These are phyloP conservation scores for Coilia nasus DNA, from an alignment of 2,797 vertebrate genomes.

Conservation along the genomic window DNA sequence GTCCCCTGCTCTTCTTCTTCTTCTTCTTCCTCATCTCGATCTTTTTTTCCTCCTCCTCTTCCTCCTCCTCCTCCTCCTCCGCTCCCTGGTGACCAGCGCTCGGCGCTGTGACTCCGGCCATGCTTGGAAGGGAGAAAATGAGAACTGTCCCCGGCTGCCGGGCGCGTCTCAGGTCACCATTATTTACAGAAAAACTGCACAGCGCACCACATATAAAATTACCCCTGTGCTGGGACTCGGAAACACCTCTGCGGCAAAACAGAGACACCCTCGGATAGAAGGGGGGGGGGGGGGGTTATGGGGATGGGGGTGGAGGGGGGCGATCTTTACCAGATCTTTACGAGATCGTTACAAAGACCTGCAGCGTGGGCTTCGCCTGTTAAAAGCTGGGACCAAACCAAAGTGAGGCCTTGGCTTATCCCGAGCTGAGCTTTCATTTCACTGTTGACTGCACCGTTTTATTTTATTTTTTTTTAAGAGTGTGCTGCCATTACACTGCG, in stretches of 20 bases:
- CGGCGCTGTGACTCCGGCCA: constrained; percentile 55
- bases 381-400: neutral
- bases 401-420: neutral
- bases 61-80: constrained; percentile 37
- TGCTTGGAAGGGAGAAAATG: constrained; percentile 39
- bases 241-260: constrained; percentile 42
- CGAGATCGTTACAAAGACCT: neutral
- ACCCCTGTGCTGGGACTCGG: constrained; percentile 33
- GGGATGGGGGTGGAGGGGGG: constrained; percentile 56
- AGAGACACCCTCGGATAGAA: constrained; percentile 52
- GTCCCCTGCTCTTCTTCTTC: too few relatives aligned
- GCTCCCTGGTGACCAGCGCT: constrained; percentile 65
- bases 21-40: too few relatives aligned
- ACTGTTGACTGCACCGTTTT: neutral
- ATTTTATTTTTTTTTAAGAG: neutral
- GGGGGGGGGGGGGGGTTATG: neutral
- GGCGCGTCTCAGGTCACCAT: constrained; percentile 53
- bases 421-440: neutral
- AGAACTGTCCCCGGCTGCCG: constrained; percentile 42
- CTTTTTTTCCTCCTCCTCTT: too few relatives aligned
- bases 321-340: constrained; percentile 54
- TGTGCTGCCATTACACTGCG: neutral
- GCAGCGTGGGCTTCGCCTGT: neutral
- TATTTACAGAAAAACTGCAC: constrained; percentile 53
- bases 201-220: constrained; percentile 45